Evolutionary conservation across 2,888 invertebrate genomes (phyloP).

Genomic region (Orthosia incerta): DNA sequence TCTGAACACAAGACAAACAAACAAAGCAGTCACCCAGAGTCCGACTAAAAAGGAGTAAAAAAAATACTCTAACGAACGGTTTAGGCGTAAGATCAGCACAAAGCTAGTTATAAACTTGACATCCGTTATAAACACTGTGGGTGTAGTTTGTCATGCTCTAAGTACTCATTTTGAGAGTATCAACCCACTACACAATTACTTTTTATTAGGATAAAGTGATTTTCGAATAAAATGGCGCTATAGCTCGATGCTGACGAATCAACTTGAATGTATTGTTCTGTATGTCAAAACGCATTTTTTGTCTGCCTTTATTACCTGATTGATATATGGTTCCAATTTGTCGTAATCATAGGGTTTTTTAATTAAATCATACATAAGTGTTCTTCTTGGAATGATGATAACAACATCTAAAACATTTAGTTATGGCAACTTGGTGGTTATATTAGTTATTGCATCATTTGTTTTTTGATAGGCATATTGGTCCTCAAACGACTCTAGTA

Average conservation of each 20-base stretch:
- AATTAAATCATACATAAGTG: background rate
- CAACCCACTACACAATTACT: slow-evolving; percentile 54
- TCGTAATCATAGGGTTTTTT: background rate
- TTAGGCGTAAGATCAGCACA: background rate
- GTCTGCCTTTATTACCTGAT: background rate
- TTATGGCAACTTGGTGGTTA: no score
- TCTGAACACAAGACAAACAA: background rate
- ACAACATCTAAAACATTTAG: no score
- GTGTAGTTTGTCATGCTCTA: slow-evolving; percentile 49
- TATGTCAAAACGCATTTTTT: background rate
- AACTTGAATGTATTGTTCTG: slow-evolving; percentile 36
- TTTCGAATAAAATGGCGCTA: slow-evolving; percentile 38
- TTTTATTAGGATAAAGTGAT: slow-evolving; percentile 58
- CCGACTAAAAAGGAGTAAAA: background rate
- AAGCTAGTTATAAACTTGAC: slow-evolving; percentile 10
- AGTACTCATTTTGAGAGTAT: slow-evolving; percentile 48
- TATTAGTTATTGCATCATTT: no score
- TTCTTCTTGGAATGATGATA: background rate
- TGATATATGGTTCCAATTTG: background rate
- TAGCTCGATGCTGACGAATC: background rate
- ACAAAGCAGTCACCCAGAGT: background rate
- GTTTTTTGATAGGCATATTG: no score
- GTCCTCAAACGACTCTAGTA: background rate
- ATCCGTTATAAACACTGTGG: slow-evolving; percentile 45
- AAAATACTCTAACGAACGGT: background rate